Evolutionary conservation across 2,888 invertebrate species (phyloP).

Genomic region (Deroplatys truncata): DNA sequence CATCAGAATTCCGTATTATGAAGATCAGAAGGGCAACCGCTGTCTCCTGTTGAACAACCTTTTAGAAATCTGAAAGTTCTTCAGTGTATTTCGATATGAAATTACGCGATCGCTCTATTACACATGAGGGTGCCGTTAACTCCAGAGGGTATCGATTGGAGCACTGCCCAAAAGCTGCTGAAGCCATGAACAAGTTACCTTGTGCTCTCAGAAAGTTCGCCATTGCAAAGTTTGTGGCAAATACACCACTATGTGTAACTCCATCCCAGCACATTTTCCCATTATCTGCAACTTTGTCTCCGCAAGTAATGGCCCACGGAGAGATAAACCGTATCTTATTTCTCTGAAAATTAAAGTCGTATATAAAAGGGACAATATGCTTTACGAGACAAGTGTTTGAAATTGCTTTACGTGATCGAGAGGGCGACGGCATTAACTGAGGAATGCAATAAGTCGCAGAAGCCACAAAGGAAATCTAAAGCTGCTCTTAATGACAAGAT

Average conservation of each 20-base stretch:
- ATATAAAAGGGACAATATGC: not conserved
- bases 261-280: not conserved
- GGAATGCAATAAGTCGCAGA: not conserved
- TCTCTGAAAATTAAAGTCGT: not conserved
- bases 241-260: not conserved
- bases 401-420: not conserved
- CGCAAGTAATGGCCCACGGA: not conserved
- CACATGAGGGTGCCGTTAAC: too few relatives aligned
- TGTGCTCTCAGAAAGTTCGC: not conserved
- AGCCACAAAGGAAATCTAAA: not conserved
- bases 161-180: not conserved
- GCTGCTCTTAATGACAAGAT: not conserved
- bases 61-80: too few relatives aligned
- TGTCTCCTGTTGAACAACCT: too few relatives aligned
- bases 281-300: not conserved
- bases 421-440: not conserved
- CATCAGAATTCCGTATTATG: too few relatives aligned
- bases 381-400: not conserved
- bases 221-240: not conserved
- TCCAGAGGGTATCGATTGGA: too few relatives aligned
- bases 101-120: too few relatives aligned
- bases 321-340: not conserved
- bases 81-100: too few relatives aligned
- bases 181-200: not conserved
- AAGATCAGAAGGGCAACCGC: too few relatives aligned